Evolutionary conservation across 2,113 vertebrate genomes (phyloP), one percentile per base, ranked within the genome.

Genomic region (Mungos mungo): DNA sequence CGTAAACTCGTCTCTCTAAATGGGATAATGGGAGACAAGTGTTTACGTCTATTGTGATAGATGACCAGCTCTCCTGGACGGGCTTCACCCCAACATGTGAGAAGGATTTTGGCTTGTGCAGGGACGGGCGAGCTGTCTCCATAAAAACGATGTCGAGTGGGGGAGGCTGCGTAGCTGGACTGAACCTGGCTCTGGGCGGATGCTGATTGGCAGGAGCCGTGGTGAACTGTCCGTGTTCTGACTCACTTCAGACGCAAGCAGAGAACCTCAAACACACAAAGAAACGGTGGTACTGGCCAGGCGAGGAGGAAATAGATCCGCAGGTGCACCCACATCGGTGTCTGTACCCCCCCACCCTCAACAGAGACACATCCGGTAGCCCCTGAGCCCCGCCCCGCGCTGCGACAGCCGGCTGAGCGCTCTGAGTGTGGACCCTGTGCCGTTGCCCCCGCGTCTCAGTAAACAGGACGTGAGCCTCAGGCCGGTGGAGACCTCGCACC

Each of bases 51-150:
- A 94, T 94, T 0, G 2, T 18, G 85, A 16, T 2, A 83, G 35
- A 63, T 23, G 82, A 83, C 74, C 76, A 87, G 96, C 85, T 97
- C 95, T 95, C 98, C 97, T 96, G 96, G 95, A 96, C 93, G 50
- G 95, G 38, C 33, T 96, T 54, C 85, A 93, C 81, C 94, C 89
- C 94, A 80, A 41, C 38, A 45, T 50, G 69, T 65, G 92, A 91
- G 52, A 90, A 41, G 3, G 47, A 85, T 86, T 97, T 86, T 71
- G 68, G 90, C 96, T 96, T 41, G 88, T 25, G 63, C 79, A 41
- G 50, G n/a, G 38, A 66, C 54, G 29, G 29, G 31, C 25, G 85
- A 19, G 60, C 25, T 80, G 38, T n/a, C 31, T 52, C 29, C 82
- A 15, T 16, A 71, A 82, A 74, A 71, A 18, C 33, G 45, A 65